A percentile compares a stretch with the other conserved stretches of the same genome.
Conservation (phyloP, 1,140 invertebrate species). For the Dinothrombium tinctorium region DNA sequence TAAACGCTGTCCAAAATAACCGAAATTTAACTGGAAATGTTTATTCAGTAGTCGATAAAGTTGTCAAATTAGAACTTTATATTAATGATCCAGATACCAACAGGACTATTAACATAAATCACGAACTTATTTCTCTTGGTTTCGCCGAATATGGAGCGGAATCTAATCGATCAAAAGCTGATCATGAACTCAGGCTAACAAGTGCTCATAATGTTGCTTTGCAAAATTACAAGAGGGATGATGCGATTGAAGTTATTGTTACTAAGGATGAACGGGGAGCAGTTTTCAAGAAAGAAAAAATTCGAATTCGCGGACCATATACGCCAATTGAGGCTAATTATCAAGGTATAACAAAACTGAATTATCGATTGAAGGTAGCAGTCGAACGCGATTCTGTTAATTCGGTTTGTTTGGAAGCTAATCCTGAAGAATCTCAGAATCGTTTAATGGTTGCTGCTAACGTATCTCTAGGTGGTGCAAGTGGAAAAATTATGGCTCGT, state of each 20-base stretch:
- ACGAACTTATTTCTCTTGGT: slow-evolving; percentile 26
- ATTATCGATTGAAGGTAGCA: slow-evolving; percentile 22
- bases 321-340: slow-evolving; percentile 51
- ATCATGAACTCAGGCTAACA: slow-evolving; percentile 23
- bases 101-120: slow-evolving; percentile 16
- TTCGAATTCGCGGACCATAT: slow-evolving; percentile 36
- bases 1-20: slow-evolving; percentile 11
- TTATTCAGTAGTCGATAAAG: slow-evolving; percentile 47
- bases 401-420: slow-evolving; percentile 49
- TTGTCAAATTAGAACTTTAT: slow-evolving; percentile 36
- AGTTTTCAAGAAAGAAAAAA: slow-evolving; percentile 14
- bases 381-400: slow-evolving; percentile 58
- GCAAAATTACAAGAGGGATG: background rate
- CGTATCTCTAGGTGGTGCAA: slow-evolving; percentile 28
- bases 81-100: slow-evolving; percentile 21
- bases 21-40: slow-evolving; percentile 26
- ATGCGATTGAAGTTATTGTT: background rate
- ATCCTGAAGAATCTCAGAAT: slow-evolving; percentile 34
- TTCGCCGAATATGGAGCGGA: slow-evolving; percentile 41
- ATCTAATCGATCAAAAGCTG: slow-evolving; percentile 38
- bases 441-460: slow-evolving; percentile 43
- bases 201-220: background rate
- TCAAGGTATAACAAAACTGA: slow-evolving; percentile 28
- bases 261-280: background rate
- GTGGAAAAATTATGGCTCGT: slow-evolving; percentile 28